Evolutionary conservation across 2,797 vertebrate species (phyloP).

Genomic region (Rousettus madagascariensis): DNA sequence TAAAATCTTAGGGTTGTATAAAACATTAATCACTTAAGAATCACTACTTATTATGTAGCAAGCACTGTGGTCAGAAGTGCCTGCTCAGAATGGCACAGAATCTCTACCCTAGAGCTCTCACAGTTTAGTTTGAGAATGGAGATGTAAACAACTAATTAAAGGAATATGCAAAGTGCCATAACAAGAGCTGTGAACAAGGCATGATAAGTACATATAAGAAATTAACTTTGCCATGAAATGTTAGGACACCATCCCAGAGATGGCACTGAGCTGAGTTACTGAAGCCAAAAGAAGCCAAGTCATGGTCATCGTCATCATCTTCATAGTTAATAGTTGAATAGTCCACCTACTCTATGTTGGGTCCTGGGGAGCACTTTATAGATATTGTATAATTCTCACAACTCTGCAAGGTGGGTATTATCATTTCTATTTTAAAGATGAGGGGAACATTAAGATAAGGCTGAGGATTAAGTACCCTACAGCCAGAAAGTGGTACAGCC

Average conservation of each 20-base stretch:
- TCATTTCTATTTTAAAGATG: conserved; percentile 48
- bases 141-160: neutral
- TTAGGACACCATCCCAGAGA: neutral
- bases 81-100: neutral
- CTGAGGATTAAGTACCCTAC: neutral
- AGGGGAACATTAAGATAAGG: conserved; percentile 1
- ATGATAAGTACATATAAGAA: conserved; percentile 15
- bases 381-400: neutral
- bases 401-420: neutral
- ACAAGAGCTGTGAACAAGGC: neutral
- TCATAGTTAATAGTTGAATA: neutral
- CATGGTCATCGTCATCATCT: neutral
- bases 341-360: neutral
- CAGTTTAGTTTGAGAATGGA: neutral
- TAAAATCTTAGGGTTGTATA: neutral
- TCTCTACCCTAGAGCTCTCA: neutral
- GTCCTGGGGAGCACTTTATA: neutral
- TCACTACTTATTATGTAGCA: neutral
- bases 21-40: neutral
- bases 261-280: neutral
- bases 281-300: neutral
- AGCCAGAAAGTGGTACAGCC: neutral
- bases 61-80: neutral
- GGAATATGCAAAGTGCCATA: neutral
- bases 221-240: neutral